A percentile compares a stretch with the other conserved stretches of the same genome.
Conservation (phyloP, 2,888 invertebrate genomes). For the Sisyra nigra region DNA sequence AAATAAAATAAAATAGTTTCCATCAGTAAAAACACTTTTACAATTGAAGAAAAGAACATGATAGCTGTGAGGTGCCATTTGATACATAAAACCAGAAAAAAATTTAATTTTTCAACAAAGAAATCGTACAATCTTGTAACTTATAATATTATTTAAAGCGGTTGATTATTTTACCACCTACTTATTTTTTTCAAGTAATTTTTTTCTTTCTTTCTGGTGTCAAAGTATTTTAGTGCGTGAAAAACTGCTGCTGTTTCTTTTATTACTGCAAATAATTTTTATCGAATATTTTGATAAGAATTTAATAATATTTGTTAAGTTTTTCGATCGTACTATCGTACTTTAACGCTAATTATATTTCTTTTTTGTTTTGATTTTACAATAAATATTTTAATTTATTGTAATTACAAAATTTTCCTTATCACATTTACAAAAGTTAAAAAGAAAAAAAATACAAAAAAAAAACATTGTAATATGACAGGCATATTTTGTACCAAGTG, state of each 20-base stretch:
- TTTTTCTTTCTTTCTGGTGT: no score
- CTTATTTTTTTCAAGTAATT: no score
- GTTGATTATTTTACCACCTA: no score
- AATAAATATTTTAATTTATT: not conserved
- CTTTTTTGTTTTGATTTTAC: not conserved
- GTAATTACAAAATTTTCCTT: not conserved
- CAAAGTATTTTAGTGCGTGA: no score
- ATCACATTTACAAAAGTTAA: not conserved
- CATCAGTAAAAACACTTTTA: not conserved
- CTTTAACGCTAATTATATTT: not conserved
- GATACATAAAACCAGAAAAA: not conserved
- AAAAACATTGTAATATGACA: constrained; percentile 1
- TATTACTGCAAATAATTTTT: no score
- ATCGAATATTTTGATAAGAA: no score
- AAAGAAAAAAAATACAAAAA: not conserved
- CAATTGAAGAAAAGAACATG: not conserved
- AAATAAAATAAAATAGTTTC: no score
- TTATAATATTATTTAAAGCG: not conserved
- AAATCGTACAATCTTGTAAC: not conserved
- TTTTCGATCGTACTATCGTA: not conserved
- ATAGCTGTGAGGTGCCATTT: constrained; percentile 2
- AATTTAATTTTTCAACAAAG: no score
- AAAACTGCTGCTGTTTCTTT: no score
- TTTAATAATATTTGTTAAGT: not conserved
- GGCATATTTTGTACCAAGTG: constrained; percentile 29